phyloP scores from a whole-genome alignment of 2,797 vertebrate genomes.

The Ctenosaura bakeri region DNA sequence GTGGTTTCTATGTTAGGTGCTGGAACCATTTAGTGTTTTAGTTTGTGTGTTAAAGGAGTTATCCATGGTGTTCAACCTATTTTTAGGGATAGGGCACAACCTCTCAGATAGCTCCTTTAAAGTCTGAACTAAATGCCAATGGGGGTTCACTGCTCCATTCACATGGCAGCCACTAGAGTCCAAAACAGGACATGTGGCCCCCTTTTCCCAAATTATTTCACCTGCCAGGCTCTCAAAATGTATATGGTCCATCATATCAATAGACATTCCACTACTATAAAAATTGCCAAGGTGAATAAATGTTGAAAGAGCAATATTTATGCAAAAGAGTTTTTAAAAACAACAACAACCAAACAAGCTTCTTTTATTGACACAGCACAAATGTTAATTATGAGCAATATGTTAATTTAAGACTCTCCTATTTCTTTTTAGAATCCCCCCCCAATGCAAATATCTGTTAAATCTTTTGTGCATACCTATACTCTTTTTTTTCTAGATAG shows the following conservation, averaged over 20 bases:
- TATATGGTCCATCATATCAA: not conserved
- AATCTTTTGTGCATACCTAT: conserved; percentile 75
- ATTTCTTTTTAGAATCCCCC: conserved; percentile 64
- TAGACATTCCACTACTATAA: not conserved
- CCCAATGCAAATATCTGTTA: conserved; percentile 29
- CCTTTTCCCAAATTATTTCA: conserved; percentile 1
- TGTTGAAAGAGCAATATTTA: not conserved
- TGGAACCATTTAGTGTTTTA: too few species aligned
- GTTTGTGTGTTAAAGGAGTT: too few species aligned
- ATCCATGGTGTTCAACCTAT: too few species aligned
- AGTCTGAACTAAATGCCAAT: too few species aligned
- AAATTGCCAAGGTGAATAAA: conserved; percentile 4
- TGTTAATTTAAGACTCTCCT: conserved; percentile 76
- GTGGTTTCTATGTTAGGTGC: not conserved
- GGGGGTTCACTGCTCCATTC: too few species aligned
- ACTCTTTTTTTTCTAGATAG: conserved; percentile 56
- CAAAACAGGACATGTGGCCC: not conserved
- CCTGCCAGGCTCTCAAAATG: not conserved
- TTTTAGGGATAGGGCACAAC: too few species aligned
- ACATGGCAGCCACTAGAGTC: too few species aligned
- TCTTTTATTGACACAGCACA: conserved; percentile 74
- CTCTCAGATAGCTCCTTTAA: too few species aligned
- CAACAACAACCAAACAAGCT: not conserved
- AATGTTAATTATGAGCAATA: conserved; percentile 80
- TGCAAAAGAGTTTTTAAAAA: conserved; percentile 39